These are phyloP conservation scores for Pegea sp. DNA, from an alignment of 23 tunicate species.

Conservation along the genomic window DNA sequence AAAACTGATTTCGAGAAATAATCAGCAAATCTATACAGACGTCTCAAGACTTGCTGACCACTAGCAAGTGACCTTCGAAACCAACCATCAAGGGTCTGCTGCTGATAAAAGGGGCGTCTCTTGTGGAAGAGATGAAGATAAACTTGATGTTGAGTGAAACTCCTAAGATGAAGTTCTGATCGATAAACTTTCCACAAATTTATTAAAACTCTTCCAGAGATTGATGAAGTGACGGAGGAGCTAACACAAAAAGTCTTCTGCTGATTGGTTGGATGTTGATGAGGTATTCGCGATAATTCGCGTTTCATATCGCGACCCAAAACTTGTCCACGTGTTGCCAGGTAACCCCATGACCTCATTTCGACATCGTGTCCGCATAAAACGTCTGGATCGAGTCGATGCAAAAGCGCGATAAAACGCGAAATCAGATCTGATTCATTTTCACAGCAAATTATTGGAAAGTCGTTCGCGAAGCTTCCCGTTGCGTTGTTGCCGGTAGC, in stretches of 20 bases:
- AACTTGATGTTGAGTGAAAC: constrained; percentile 46
- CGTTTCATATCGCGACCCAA: constrained; percentile 51
- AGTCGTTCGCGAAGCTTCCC: neutral
- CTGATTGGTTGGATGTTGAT: constrained; percentile 20
- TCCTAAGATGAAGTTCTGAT: constrained; percentile 29
- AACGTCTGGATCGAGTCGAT: constrained; percentile 21
- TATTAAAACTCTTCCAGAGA: constrained; percentile 37
- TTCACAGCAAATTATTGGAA: neutral
- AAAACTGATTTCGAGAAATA: constrained; percentile 39
- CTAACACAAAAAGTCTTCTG: too few relatives aligned
- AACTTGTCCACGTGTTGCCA: constrained; percentile 35
- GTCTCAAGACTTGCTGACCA: neutral
- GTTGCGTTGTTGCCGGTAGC: neutral
- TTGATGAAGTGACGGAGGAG: too few relatives aligned
- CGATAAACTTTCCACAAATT: constrained; percentile 78
- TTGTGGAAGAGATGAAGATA: constrained; percentile 44
- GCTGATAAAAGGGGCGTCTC: constrained; percentile 30
- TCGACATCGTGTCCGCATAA: constrained; percentile 72
- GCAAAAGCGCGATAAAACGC: neutral
- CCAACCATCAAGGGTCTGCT: constrained; percentile 40
- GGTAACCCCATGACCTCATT: constrained; percentile 77
- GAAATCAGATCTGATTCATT: neutral
- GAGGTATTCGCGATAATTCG: constrained; percentile 39
- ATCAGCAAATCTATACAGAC: constrained; percentile 29
- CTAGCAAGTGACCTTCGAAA: constrained; percentile 15